A percentile compares a stretch with the other conserved stretches of the same genome.
Evolutionary conservation across 2,797 vertebrate species (phyloP).

Genomic region (Argentina silus): DNA sequence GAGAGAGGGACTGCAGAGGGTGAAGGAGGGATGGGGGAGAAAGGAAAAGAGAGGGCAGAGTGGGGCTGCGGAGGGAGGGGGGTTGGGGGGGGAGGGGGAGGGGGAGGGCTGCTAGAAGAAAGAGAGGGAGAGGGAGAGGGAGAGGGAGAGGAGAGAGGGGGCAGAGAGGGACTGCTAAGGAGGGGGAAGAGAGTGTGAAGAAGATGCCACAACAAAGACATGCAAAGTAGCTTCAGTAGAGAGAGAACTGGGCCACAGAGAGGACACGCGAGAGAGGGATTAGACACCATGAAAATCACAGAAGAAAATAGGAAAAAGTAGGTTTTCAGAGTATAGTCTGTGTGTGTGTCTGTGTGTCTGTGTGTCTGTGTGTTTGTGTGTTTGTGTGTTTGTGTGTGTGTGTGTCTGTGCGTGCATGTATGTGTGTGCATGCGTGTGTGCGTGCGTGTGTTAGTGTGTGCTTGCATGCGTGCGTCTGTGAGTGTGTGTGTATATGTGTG

Average conservation of each 20-base stretch:
- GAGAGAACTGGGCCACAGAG: conserved; percentile 65
- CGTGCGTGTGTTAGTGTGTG: not conserved
- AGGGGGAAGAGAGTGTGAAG: conserved; percentile 55
- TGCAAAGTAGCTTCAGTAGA: conserved; percentile 29
- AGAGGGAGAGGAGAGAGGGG: conserved; percentile 44
- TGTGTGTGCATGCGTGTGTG: conserved; percentile 6
- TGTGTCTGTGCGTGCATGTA: not conserved
- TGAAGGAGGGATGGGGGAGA: conserved; percentile 48
- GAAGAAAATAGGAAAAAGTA: not conserved
- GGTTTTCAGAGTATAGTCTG: conserved; percentile 25
- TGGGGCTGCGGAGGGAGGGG: conserved; percentile 48
- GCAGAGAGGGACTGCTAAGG: conserved; percentile 55
- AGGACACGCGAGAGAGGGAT: conserved; percentile 44
- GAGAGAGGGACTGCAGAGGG: conserved; percentile 38
- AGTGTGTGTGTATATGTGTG: too few relatives aligned
- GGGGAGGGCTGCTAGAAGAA: not conserved
- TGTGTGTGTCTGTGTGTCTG: not conserved
- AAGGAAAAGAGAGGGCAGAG: conserved; percentile 49
- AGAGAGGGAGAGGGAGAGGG: conserved; percentile 1
- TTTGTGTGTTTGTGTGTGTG: not conserved
- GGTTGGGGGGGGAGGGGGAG: not conserved
- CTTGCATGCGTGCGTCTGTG: too few relatives aligned
- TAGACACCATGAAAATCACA: not conserved
- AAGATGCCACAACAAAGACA: conserved; percentile 43
- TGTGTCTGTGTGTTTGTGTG: not conserved